These are phyloP conservation scores for Squalus acanthias DNA, from an alignment of 2,797 vertebrate genomes.

Conservation along the genomic window DNA sequence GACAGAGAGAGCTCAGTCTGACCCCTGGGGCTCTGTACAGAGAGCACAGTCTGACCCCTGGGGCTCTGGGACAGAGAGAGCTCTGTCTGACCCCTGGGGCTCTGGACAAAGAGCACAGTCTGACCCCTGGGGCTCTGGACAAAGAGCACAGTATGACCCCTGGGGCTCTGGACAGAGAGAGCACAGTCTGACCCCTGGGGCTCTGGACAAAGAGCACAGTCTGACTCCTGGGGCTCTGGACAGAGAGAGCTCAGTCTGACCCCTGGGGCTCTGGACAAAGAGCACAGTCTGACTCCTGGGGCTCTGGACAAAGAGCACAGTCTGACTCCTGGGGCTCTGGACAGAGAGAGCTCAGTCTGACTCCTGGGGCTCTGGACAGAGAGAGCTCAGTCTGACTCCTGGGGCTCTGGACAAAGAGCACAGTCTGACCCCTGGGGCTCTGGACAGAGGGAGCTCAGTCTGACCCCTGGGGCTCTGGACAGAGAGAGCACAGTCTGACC, in stretches of 20 bases:
- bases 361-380: too few species aligned
- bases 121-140: not conserved
- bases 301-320: not conserved
- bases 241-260: not conserved
- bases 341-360: not conserved
- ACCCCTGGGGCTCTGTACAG: not conserved
- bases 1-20: not conserved
- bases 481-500: not conserved
- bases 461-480: not conserved
- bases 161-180: not conserved
- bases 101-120: not conserved
- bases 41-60: not conserved
- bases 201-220: not conserved
- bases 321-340: too few species aligned
- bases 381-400: not conserved
- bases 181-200: not conserved
- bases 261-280: not conserved
- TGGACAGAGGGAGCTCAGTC: not conserved
- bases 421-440: not conserved
- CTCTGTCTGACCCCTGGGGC: not conserved
- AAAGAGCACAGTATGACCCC: not conserved
- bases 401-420: too few species aligned
- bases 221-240: too few species aligned
- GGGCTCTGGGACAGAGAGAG: not conserved
- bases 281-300: not conserved